Percentiles rank a stretch among this genome's conserved stretches.
phyloP scores from a whole-genome alignment of 2,113 vertebrate genomes.

The Pycnonotus jocosus region DNA sequence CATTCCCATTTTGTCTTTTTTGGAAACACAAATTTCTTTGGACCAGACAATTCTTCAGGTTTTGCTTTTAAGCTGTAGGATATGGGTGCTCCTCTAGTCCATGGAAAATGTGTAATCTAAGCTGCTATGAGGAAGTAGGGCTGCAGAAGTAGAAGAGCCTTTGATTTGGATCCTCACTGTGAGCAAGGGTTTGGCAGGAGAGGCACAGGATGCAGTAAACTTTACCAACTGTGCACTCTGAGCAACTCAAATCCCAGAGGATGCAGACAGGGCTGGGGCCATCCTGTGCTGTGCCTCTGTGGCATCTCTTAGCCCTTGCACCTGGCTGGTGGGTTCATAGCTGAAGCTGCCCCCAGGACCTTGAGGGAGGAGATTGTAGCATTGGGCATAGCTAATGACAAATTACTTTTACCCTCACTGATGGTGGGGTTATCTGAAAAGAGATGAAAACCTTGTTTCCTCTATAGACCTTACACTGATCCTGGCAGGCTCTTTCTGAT shows the following conservation, averaged over 20 bases:
- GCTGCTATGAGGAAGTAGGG: neutral
- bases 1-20: constrained; percentile 24
- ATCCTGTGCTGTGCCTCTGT: neutral
- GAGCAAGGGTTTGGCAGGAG: constrained; percentile 41
- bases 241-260: neutral
- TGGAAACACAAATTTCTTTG: constrained; percentile 14
- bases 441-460: neutral
- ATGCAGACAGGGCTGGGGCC: neutral
- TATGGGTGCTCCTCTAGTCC: neutral
- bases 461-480: neutral
- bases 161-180: constrained; percentile 55
- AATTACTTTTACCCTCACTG: neutral
- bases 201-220: constrained; percentile 44
- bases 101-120: constrained; percentile 48
- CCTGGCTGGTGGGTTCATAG: neutral
- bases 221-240: neutral
- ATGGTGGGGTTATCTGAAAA: neutral
- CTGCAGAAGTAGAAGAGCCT: constrained; percentile 26
- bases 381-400: neutral
- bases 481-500: neutral
- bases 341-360: neutral
- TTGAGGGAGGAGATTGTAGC: neutral
- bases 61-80: constrained; percentile 14
- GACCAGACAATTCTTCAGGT: neutral
- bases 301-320: neutral